Percentiles rank a stretch among this genome's conserved stretches.
phyloP scores from a whole-genome alignment of 2,797 vertebrate species.

The Bovichtus diacanthus region DNA sequence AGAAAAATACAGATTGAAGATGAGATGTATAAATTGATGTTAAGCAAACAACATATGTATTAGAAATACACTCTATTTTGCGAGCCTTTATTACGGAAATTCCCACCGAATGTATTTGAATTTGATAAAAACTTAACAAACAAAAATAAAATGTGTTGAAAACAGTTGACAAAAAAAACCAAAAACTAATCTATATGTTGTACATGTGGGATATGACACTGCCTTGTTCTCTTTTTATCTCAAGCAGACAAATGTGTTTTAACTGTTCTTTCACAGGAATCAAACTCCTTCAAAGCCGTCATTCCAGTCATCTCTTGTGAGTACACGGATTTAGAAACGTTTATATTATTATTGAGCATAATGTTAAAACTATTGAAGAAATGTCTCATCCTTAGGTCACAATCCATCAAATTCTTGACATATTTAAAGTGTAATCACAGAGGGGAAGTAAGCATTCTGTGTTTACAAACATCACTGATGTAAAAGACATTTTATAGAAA shows the following conservation, averaged over 20 bases:
- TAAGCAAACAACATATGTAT: too few species aligned
- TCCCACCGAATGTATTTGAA: background rate
- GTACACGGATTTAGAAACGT: slow-evolving; percentile 48
- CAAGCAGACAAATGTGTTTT: too few species aligned
- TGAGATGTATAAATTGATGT: background rate
- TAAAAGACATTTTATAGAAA: background rate
- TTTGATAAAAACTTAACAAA: background rate
- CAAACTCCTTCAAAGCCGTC: slow-evolving; percentile 77
- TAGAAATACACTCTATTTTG: too few species aligned
- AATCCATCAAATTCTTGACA: background rate
- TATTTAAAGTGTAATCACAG: background rate
- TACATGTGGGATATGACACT: too few species aligned
- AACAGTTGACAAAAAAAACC: background rate
- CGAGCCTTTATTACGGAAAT: too few species aligned
- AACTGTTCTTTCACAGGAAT: slow-evolving; percentile 77
- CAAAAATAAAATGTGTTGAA: background rate
- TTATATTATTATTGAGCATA: background rate
- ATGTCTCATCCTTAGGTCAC: background rate
- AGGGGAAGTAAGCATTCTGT: background rate
- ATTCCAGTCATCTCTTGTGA: slow-evolving; percentile 84
- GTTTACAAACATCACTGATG: background rate
- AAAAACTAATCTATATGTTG: too few species aligned
- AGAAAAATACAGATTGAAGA: background rate
- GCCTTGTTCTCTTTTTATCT: too few species aligned
- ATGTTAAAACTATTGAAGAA: background rate